Conservation (phyloP, 2,113 vertebrate genomes). For the Chlamydotis undulata region DNA sequence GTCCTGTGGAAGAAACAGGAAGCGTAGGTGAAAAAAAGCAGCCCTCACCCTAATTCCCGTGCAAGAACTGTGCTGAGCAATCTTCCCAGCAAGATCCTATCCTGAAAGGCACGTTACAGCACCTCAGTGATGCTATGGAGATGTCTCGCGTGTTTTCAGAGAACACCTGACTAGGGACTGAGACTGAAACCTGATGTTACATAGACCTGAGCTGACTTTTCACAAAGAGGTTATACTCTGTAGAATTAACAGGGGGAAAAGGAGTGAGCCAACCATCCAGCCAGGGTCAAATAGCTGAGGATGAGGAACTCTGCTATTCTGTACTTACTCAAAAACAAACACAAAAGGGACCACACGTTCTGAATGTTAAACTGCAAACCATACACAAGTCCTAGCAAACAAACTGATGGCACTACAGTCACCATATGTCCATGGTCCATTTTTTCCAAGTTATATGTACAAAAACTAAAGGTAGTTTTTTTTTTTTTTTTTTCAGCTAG, state of each 20-base stretch:
- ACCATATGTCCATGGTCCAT: neutral
- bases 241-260: neutral
- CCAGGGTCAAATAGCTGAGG: neutral
- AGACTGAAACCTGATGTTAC: neutral
- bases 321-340: neutral
- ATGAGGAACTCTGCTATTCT: neutral
- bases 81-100: neutral
- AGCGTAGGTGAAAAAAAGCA: neutral
- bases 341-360: neutral
- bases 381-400: neutral
- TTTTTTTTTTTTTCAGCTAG: neutral
- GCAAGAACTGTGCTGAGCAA: neutral
- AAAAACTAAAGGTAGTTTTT: neutral
- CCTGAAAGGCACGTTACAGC: neutral
- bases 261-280: neutral
- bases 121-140: neutral
- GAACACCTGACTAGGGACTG: rapidly evolving
- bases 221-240: neutral
- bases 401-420: rapidly evolving
- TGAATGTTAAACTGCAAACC: neutral
- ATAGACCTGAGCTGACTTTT: neutral
- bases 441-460: neutral
- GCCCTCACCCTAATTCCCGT: neutral
- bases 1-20: constrained; percentile 74
- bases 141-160: rapidly evolving